Conservation (phyloP, 2,888 invertebrate genomes). For the Hyalella azteca region DNA sequence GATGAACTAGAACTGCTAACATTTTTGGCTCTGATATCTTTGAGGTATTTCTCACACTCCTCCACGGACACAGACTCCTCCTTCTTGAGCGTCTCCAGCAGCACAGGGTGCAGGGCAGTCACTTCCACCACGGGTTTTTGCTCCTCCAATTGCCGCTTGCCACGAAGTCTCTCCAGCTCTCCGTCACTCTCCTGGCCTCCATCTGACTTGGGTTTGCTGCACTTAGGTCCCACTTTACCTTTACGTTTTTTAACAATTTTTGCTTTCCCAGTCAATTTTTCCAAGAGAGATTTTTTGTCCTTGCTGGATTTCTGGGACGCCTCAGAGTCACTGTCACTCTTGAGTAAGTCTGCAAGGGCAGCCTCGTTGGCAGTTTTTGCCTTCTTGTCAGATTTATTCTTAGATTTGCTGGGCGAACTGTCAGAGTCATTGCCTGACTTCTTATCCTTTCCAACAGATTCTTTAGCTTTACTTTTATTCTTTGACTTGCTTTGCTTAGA, state of each 20-base stretch:
- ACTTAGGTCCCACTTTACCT: background rate
- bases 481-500: background rate
- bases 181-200: background rate
- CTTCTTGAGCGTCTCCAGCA: conserved; percentile 21
- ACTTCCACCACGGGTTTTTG: background rate
- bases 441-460: background rate
- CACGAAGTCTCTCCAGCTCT: background rate
- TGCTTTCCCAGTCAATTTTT: background rate
- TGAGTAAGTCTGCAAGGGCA: background rate
- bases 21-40: background rate
- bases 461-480: background rate
- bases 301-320: background rate
- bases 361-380: conserved; percentile 22
- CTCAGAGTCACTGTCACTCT: conserved; percentile 7
- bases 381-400: background rate
- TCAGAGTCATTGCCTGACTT: background rate
- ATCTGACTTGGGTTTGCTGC: background rate
- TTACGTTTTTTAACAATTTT: too few species aligned
- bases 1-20: background rate
- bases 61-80: background rate
- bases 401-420: background rate
- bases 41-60: conserved; percentile 13
- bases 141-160: background rate
- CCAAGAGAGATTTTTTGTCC: background rate
- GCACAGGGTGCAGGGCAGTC: background rate